Conservation (phyloP, 2,113 vertebrate species). For the Chauna torquata region DNA sequence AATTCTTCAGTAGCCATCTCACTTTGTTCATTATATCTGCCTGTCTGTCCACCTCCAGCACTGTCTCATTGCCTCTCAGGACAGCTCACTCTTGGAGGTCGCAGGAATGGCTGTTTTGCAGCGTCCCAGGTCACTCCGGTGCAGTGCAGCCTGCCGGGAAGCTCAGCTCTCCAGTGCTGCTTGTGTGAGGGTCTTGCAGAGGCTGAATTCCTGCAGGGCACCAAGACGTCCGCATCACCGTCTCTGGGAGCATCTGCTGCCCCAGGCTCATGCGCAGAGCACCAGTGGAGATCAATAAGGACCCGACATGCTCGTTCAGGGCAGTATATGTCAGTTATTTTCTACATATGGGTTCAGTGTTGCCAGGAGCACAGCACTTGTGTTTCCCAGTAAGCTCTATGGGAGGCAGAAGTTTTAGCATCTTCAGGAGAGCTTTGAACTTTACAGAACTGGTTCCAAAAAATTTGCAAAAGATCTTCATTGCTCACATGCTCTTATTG, state of each 20-base stretch:
- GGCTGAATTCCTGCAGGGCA: not conserved
- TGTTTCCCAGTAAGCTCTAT: not conserved
- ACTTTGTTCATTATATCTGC: not conserved
- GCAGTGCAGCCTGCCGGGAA: not conserved
- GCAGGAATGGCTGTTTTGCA: not conserved
- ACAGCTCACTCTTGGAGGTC: not conserved
- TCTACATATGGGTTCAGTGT: not conserved
- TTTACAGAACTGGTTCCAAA: not conserved
- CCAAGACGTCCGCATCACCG: not conserved
- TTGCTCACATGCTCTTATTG: not conserved
- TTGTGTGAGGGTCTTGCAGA: not conserved
- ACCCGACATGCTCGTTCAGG: rapidly evolving
- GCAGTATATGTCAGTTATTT: not conserved
- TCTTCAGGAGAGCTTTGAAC: not conserved
- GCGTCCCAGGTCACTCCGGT: not conserved
- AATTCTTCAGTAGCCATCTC: not conserved
- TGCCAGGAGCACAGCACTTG: not conserved
- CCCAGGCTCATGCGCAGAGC: not conserved
- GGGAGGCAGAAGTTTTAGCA: not conserved
- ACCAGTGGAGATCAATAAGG: not conserved
- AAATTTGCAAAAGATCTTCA: not conserved
- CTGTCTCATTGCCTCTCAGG: not conserved
- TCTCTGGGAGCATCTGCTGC: not conserved
- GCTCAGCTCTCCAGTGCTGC: not conserved
- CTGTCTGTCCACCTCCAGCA: not conserved